Evolutionary conservation across 2,888 invertebrate genomes (phyloP).

Genomic region (Elegia similella): DNA sequence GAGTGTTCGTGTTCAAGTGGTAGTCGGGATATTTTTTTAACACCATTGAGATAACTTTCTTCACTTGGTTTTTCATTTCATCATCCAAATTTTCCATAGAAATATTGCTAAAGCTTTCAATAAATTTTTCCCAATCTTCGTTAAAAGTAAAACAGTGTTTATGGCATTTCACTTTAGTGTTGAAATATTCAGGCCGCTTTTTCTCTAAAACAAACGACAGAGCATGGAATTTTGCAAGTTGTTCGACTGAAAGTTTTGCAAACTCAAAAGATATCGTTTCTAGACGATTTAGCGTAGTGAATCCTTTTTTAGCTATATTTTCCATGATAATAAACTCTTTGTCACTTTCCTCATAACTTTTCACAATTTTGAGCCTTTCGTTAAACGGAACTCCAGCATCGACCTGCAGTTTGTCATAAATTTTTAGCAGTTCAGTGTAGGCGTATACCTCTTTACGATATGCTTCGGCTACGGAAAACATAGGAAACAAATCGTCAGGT

Average conservation of each 20-base stretch:
- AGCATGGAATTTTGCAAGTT: conserved; percentile 40
- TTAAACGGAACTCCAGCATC: conserved; percentile 26
- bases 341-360: conserved; percentile 30
- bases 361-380: conserved; percentile 30
- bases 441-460: conserved; percentile 39
- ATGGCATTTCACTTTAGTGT: conserved; percentile 33
- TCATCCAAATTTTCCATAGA: conserved; percentile 32
- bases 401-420: conserved; percentile 35
- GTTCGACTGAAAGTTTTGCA: conserved; percentile 32
- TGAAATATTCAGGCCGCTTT: conserved; percentile 40
- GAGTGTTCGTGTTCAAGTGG: conserved; percentile 25
- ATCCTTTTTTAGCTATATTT: conserved; percentile 38
- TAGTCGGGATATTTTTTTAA: conserved; percentile 33
- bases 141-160: conserved; percentile 28
- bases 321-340: conserved; percentile 35
- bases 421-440: conserved; percentile 37
- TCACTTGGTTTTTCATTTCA: conserved; percentile 30
- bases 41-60: conserved; percentile 26
- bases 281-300: conserved; percentile 30
- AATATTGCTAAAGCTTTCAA: conserved; percentile 30
- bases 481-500: conserved; percentile 25
- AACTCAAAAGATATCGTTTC: conserved; percentile 35
- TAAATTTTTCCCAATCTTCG: conserved; percentile 32
- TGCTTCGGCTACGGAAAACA: conserved; percentile 31
- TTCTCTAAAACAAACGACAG: conserved; percentile 36